Conservation (phyloP, 2,797 vertebrate species). For the Austrolebias charrua region DNA sequence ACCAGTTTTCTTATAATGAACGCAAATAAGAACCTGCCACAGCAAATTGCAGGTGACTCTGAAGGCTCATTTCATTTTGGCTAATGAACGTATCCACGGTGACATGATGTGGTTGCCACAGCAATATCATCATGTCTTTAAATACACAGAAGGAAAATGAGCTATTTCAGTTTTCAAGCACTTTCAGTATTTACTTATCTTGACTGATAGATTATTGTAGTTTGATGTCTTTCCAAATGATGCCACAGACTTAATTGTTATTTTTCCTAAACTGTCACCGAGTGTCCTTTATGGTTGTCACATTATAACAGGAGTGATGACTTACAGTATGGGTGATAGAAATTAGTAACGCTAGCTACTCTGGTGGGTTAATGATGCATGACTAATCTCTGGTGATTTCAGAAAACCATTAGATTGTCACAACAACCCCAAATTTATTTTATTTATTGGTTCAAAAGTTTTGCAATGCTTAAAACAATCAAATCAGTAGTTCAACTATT, state of each 20-base stretch:
- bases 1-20: constrained; percentile 8
- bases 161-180: background rate
- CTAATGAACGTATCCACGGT: constrained; percentile 2
- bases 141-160: constrained; percentile 3
- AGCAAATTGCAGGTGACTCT: constrained; percentile 1
- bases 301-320: background rate
- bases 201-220: background rate
- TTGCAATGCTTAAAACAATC: background rate
- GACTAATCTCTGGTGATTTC: background rate
- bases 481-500: too few species aligned
- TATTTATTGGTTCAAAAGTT: constrained; percentile 3
- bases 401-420: constrained; percentile 4
- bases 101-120: constrained; percentile 2
- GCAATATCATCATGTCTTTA: constrained; percentile 1
- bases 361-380: background rate
- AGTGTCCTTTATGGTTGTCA: background rate
- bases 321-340: background rate
- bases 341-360: background rate
- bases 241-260: background rate
- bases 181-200: background rate
- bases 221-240: background rate
- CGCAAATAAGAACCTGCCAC: constrained; percentile 1
- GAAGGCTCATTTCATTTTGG: constrained; percentile 7
- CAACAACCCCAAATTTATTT: background rate
- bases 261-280: background rate